phyloP scores from a whole-genome alignment of 2,113 vertebrate genomes.

The Cathartes aura region DNA sequence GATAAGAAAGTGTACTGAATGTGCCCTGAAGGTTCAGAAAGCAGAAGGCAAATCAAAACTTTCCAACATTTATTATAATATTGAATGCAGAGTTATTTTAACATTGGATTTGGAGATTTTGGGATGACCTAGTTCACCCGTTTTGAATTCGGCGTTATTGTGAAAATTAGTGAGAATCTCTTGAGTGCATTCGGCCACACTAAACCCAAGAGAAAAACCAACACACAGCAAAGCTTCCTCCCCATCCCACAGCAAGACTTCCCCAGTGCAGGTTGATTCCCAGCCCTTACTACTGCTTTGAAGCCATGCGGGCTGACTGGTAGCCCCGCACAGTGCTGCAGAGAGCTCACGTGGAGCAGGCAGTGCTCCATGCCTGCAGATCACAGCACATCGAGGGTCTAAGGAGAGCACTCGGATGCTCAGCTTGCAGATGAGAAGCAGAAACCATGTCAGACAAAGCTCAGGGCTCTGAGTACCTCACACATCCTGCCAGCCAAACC shows the following conservation, averaged over 20 bases:
- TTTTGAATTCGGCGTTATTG: neutral
- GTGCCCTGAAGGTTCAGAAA: neutral
- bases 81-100: neutral
- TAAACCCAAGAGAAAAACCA: neutral
- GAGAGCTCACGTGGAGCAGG: neutral
- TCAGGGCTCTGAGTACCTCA: neutral
- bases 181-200: neutral
- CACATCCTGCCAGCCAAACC: neutral
- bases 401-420: neutral
- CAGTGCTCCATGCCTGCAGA: neutral
- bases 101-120: neutral
- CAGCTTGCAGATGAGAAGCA: neutral
- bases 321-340: neutral
- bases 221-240: neutral
- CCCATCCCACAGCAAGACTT: neutral
- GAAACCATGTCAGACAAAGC: neutral
- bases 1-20: neutral
- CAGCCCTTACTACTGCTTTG: neutral
- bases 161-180: neutral
- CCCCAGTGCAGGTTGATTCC: neutral
- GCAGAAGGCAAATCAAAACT: neutral
- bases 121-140: neutral
- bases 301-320: neutral
- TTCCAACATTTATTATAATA: neutral
- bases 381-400: fast-evolving